These are phyloP conservation scores for Phymatocera aterrima DNA, from an alignment of 2,888 invertebrate genomes.

Conservation along the genomic window DNA sequence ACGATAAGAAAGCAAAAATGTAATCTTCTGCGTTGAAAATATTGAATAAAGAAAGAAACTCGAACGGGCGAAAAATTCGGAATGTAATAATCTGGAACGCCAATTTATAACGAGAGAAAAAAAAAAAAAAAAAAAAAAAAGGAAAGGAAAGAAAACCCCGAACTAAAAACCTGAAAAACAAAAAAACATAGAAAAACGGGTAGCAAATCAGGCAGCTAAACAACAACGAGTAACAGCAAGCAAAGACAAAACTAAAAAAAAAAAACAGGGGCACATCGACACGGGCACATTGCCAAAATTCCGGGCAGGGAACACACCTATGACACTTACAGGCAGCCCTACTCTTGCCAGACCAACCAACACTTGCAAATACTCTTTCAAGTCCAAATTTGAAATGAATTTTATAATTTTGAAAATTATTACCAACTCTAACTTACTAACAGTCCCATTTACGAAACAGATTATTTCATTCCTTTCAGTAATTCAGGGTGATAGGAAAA, in stretches of 20 bases:
- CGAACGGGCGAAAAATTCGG: background rate
- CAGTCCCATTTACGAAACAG: too few relatives aligned
- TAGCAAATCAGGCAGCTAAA: slow-evolving; percentile 46
- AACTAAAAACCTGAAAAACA: slow-evolving; percentile 17
- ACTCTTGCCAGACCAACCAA: slow-evolving; percentile 65
- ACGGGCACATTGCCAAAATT: slow-evolving; percentile 65
- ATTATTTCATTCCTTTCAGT: too few relatives aligned
- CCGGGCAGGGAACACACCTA: slow-evolving; percentile 69
- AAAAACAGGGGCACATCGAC: slow-evolving; percentile 60
- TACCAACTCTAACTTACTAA: too few relatives aligned
- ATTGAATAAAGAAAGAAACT: background rate
- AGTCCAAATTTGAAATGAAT: slow-evolving; percentile 48
- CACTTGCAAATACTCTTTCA: slow-evolving; percentile 54
- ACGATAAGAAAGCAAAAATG: slow-evolving; percentile 56
- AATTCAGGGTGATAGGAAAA: too few relatives aligned
- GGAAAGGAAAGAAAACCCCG: slow-evolving; percentile 57
- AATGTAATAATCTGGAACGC: background rate
- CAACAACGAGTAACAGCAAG: slow-evolving; percentile 44
- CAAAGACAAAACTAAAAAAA: slow-evolving; percentile 47
- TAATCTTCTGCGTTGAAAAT: background rate
- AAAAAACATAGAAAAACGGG: slow-evolving; percentile 39
- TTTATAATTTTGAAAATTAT: background rate
- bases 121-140: slow-evolving; percentile 18
- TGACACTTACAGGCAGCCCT: slow-evolving; percentile 71
- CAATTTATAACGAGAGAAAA: background rate